Evolutionary conservation across 1,140 invertebrate species (phyloP), one percentile per base, ranked within the genome.

Genomic region (Asobara japonica): DNA sequence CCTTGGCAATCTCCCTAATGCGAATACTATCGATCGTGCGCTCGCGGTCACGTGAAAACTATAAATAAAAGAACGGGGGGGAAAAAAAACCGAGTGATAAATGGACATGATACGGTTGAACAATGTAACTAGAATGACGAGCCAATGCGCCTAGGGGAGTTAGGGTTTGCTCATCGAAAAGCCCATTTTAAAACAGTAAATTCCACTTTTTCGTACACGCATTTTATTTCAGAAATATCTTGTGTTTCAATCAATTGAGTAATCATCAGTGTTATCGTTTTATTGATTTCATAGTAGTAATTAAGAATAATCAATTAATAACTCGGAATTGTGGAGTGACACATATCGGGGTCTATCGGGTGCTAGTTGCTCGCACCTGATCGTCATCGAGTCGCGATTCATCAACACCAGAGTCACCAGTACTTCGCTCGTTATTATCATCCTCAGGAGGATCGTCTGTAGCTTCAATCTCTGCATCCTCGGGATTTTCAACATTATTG

Each of bases 401-500:
- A 56, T 80, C 83, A 11, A 84, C 79, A 7, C 80, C 84, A 20
- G 84, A 86, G 48, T 85, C 83, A 2, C 79, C 83, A 3, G 80
- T 85, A 22, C 81, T 83, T 5, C 79, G 76, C 18, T 81, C 81
- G 20, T 76, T 80, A 70, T 80, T 78, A 16, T 85, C 82, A 30
- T 84, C 82, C 0, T 61, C n/a, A n/a, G n/a, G n/a, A n/a, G n/a
- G n/a, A n/a, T n/a, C n/a, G n/a, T n/a, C n/a, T n/a, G n/a, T n/a
- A n/a, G n/a, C 66, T 13, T 73, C 62, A 7, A 31, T 27, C 13
- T 76, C 69, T 36, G 73, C 76, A 4, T 30, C 65, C 45, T 85
- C 76, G 74, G 81, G 83, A 65, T 83, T 85, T 67, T 78, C 80
- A 71, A 85, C 82, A 78, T 84, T 84, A 76, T 83, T 83, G 68